Evolutionary conservation across 2,888 invertebrate species (phyloP), one percentile per base, ranked within the genome.

Genomic region (Mimumesa dahlbomi): DNA sequence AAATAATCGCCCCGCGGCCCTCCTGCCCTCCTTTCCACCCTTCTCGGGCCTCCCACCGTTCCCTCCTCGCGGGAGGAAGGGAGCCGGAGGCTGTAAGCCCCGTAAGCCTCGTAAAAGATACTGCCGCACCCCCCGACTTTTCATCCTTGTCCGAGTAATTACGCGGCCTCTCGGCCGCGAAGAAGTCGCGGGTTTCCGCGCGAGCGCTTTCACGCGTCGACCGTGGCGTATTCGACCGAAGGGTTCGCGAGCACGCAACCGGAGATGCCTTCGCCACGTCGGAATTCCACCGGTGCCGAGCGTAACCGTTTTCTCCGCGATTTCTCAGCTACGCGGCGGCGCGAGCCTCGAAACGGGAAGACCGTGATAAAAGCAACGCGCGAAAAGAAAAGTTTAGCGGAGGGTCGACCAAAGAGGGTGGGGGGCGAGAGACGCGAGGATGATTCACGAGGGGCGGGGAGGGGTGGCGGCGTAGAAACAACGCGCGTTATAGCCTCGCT

Each of bases 1-100:
- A 45, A 75, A 56, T 62, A 56, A 75, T 73, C 69, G 77, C 50
- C 50, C 61, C 43, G 16, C 40, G 54, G 22, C 52, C 18, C 48
- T 65, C 45, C 59, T n/a, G n/a, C n/a, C n/a, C n/a, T n/a, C n/a
- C n/a, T n/a, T n/a, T n/a, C n/a, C n/a, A n/a, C n/a, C n/a, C n/a
- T n/a, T n/a, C n/a, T n/a, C n/a, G n/a, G n/a, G n/a, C n/a, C n/a
- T n/a, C n/a, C n/a, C n/a, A n/a, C n/a, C n/a, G n/a, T n/a, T n/a
- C n/a, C n/a, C n/a, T n/a, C n/a, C n/a, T n/a, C 56, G 16, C 46
- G n/a, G n/a, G 13, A 18, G 25, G 25, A 5, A 25, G 3, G 25
- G 14, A 11, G 2, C 13, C 34, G 46, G 36, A 38, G 21, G 29
- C 22, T 14, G 9, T 25, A 25, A 3, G 25, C 4, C 25, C 25